A percentile compares a stretch with the other conserved stretches of the same genome.
These are phyloP conservation scores for Sebastes umbrosus DNA, from an alignment of 2,797 vertebrate species.

Conservation along the genomic window DNA sequence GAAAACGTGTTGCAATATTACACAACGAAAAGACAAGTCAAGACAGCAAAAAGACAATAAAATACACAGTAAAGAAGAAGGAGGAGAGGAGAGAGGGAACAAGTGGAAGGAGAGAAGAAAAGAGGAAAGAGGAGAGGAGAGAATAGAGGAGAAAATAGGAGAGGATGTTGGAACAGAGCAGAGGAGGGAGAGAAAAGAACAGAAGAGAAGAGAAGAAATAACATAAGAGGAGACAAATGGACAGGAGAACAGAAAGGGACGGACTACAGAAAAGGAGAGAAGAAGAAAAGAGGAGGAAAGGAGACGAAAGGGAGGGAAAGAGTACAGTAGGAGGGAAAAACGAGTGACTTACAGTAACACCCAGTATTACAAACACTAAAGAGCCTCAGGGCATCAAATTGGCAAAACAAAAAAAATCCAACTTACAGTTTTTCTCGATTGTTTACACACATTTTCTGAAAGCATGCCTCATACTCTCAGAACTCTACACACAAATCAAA, in stretches of 20 bases:
- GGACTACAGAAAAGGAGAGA: not conserved
- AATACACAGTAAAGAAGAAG: not conserved
- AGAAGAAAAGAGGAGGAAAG: not conserved
- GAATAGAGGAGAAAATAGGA: not conserved
- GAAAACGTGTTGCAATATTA: too few relatives aligned
- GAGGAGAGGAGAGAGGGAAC: not conserved
- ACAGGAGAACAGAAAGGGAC: not conserved
- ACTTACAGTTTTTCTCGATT: too few relatives aligned
- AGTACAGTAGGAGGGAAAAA: too few relatives aligned
- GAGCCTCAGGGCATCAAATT: not conserved
- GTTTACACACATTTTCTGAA: too few relatives aligned
- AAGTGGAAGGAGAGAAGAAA: not conserved
- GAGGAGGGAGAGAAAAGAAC: not conserved
- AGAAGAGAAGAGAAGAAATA: not conserved
- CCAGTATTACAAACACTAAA: not conserved
- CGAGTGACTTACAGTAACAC: not conserved
- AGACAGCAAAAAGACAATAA: too few relatives aligned
- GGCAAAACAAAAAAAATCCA: not conserved
- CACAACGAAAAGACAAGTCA: accelerated
- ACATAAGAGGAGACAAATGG: too few relatives aligned
- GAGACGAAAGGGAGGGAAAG: not conserved
- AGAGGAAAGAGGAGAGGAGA: too few relatives aligned
- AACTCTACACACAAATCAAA: too few relatives aligned
- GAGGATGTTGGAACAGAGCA: not conserved
- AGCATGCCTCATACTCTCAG: too few relatives aligned